These are phyloP conservation scores for Nothocercus nigrocapillus DNA, from an alignment of 2,113 vertebrate genomes.

Conservation along the genomic window DNA sequence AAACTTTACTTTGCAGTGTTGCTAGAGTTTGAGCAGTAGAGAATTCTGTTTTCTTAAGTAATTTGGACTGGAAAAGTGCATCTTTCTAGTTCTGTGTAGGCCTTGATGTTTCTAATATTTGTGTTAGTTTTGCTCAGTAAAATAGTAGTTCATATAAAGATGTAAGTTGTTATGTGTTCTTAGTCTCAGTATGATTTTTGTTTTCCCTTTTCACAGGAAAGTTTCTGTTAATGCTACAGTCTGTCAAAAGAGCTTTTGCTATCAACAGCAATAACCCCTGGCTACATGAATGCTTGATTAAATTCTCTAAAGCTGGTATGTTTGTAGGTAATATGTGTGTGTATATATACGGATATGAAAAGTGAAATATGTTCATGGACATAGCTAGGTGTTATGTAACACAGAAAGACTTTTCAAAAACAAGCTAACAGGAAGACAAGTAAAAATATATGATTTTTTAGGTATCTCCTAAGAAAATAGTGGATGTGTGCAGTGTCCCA, in stretches of 20 bases:
- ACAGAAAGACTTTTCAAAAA: neutral
- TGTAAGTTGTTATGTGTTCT: neutral
- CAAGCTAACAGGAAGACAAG: neutral
- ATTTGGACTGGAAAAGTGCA: neutral
- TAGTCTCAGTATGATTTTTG: neutral
- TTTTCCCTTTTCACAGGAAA: slow-evolving; percentile 73
- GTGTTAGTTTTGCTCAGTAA: neutral
- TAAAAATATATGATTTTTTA: neutral
- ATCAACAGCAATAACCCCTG: slow-evolving; percentile 81
- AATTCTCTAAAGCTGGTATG: slow-evolving; percentile 83
- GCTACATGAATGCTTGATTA: slow-evolving; percentile 86
- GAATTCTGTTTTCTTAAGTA: neutral
- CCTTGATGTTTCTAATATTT: neutral
- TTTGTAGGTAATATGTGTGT: slow-evolving; percentile 3
- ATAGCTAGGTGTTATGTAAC: neutral
- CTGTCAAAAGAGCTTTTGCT: slow-evolving; percentile 83
- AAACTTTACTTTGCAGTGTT: neutral
- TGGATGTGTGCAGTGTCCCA: neutral
- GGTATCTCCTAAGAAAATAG: neutral
- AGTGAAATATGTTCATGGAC: neutral
- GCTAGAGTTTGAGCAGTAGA: neutral
- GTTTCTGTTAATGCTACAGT: slow-evolving; percentile 84
- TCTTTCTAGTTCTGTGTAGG: neutral
- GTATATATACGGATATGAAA: neutral
- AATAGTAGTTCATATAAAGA: neutral